Evolutionary conservation across 2,113 vertebrate genomes (phyloP), one percentile per base, ranked within the genome.

Genomic region (Coptodon rendalli): DNA sequence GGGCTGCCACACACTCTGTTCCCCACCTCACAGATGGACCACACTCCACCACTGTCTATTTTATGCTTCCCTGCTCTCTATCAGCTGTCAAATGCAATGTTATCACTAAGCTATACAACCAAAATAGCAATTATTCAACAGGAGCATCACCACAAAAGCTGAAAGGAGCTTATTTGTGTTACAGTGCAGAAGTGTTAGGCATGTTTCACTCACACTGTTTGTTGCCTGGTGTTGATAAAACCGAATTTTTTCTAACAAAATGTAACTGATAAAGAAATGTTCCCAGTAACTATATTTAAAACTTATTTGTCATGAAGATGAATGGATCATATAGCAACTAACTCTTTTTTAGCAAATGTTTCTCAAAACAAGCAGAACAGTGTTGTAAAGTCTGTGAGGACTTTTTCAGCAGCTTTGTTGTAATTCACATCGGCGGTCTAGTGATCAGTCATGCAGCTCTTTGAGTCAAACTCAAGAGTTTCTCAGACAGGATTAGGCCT

Each of bases 31-130:
- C 91, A 94, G 91, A 94, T 90, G 93, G 92, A 91, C 92, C 84
- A 76, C 92, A 82, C 93, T 94, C 88, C 89, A 87, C 63, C 87
- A 66, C 91, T 86, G 86, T 89, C 94, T 91, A 73, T 81, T 92
- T 92, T 92, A 82, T 85, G 88, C 91, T 90, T 54, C 83, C 81
- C 88, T 89, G 88, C 90, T 92, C 91, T 89, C 89, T 73, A 92
- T 94, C 91, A 92, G 89, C 93, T 93, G 91, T 94, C 93, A 93
- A 83, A 86, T 50, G 80, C 59, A 90, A 93, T 89, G 68, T 80
- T 90, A 91, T 92, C 83, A 88, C 82, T 80, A 76, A 9, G 81
- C 87, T 6, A 45, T 80, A 84, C 68, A 56, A 89, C 80, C 81
- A 87, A 90, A 86, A 89, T 71, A 86, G 86, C 88, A 61, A 86